These are phyloP conservation scores for Drosophila ezoana DNA, from an alignment of 2,888 invertebrate genomes.

Conservation along the genomic window DNA sequence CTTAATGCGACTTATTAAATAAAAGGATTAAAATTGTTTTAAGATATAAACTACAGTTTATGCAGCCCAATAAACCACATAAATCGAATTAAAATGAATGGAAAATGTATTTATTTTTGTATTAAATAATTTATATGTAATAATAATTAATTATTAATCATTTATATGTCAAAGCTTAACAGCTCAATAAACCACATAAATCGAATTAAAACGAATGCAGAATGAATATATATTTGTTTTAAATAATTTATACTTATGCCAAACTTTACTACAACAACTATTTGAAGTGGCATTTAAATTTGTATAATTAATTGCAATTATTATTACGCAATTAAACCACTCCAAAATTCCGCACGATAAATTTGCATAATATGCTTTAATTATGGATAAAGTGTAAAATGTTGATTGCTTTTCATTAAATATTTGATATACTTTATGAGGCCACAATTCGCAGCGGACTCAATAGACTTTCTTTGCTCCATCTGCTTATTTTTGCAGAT, in stretches of 20 bases:
- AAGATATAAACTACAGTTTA: not conserved
- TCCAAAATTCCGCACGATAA: no score
- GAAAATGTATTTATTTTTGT: not conserved
- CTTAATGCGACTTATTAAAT: constrained; percentile 14
- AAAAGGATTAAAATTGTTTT: not conserved
- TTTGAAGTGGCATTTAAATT: no score
- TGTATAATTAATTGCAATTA: no score
- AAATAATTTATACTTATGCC: not conserved
- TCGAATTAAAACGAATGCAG: not conserved
- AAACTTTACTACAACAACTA: no score
- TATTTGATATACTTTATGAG: no score
- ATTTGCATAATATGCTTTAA: no score
- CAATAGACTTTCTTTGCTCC: no score
- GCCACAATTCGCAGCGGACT: no score
- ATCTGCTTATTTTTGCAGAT: no score
- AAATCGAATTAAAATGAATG: not conserved
- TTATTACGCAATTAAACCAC: no score
- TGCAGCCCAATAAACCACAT: not conserved
- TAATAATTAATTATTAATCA: constrained; percentile 4
- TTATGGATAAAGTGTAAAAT: no score
- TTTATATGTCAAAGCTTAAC: not conserved
- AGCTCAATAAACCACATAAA: not conserved
- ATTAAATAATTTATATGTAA: not conserved
- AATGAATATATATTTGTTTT: not conserved
- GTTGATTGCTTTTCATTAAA: no score